Evolutionary conservation across 2,888 invertebrate species (phyloP), one percentile per base, ranked within the genome.

Genomic region (Cremastinae sp.): DNA sequence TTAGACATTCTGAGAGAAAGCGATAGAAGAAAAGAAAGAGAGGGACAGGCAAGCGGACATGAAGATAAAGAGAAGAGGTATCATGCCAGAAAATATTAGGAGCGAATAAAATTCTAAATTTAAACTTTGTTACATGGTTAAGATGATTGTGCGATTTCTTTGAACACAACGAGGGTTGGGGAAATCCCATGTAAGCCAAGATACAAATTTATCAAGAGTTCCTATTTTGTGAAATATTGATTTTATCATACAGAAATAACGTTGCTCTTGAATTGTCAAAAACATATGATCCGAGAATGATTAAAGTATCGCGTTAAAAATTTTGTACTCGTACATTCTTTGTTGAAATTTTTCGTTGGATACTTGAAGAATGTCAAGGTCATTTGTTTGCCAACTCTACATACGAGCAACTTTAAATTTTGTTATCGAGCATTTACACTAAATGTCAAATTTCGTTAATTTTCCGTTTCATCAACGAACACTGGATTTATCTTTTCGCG

Each of bases 81-180:
- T n/a, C n/a, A 43, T n/a, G 28, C 20, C 43, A 34, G 20, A 36
- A 34, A 59, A 14, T 4, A 16, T 16, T 34, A 12, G 22, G 3
- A n/a, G 10, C n/a, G 56, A 51, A 58, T 62, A 53, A 61, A n/a
- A 71, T 45, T 56, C 79, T 73, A 77, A 80, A 76, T 75, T 65
- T 78, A 77, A 66, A 68, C 54, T 49, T 9, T 10, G 47, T 28
- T 28, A 45, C 61, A 58, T 69, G 58, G 71, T 62, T 62, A 61
- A 65, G 45, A 69, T 74, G 53, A 51, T 58, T 12, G 12, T 34
- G 7, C 10, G 22, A 36, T 45, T 45, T 45, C 14, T 14, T 5
- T 12, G 14, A 5, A 4, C 45, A 45, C 45, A 12, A 45, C 4
- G 12, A 16, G 7, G 5, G 22, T 14, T 51, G 16, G 12, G 38